Base-by-base conservation (phyloP, 2,888 invertebrate species). In the Chloroclystis v-ata region DNA sequence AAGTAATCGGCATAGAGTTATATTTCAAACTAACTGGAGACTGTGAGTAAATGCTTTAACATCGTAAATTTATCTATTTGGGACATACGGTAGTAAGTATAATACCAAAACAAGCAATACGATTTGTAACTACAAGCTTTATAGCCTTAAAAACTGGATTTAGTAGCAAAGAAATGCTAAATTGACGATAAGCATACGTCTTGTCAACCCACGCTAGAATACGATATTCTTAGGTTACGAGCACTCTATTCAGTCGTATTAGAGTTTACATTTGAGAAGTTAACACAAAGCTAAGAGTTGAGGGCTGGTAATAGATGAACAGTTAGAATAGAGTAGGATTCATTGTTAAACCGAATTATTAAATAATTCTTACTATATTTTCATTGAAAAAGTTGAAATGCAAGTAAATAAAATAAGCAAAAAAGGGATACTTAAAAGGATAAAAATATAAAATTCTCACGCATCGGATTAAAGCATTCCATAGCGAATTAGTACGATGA, bases 111-210 rank as follows among this genome's bases (percentile, higher is more conserved):
- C 68, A 65, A 72, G 67, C 67, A 71, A 76, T 71, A 75, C 71
- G 72, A 66, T 69, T 69, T 69, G 82, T 81, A 78, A 79, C 82
- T 84, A 82, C 82, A 82, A 78, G 72, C 71, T 77, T 75, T 82
- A 83, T 82, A 69, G 78, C 76, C 74, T 80, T 72, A 74, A 81
- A 78, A 84, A 84, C 79, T 84, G 77, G 81, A 83, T 80, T 81
- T 83, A 78, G 84, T 84, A 84, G 83, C 84, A 61, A 77, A 78
- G 82, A 82, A 84, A 84, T 79, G 78, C 78, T 82, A 80, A 82
- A 82, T 78, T 72, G 69, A 72, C 77, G 81, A 85, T 85, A 85
- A 84, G 79, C 79, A 76, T 82, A 78, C 69, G 69, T 80, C 83
- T 81, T 82, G 76, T 78, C 84, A 74, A 69, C 85, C 85, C 84